Base-by-base conservation (phyloP, 1,140 invertebrate species). In the Zaprionus africanus region DNA sequence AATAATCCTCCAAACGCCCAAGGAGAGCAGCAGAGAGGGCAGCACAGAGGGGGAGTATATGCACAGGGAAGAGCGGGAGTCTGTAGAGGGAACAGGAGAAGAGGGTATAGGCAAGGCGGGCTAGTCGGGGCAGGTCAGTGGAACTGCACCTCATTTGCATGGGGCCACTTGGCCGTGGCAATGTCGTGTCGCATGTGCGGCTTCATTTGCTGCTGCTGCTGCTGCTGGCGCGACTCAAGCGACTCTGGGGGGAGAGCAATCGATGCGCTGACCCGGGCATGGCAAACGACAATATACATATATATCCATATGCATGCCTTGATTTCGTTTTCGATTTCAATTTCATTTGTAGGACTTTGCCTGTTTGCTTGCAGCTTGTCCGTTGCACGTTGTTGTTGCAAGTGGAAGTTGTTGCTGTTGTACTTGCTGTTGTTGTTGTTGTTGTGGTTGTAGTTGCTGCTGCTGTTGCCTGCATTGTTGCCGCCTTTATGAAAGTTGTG, bases 261-360 rank as follows among this genome's bases (percentile, higher is more conserved):
- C 56, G 43, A 41, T 58, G 31, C 28, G 22, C 49, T 60, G 51
- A 68, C 49, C 51, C 59, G 36, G 51, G 19, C 19, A 51, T 4
- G 12, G 17, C 19, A 24, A 51, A 51, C 46, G n/a, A 22, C n/a
- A 22, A 13, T 11, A 19, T 22, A 24, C 46, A 24, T 51, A 19
- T 38, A 54, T 73, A 84, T 84, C 78, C 84, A 87, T 88, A 88
- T 87, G 83, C 83, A 88, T 87, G 83, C 79, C 63, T 81, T 88
- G 83, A 88, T 84, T 87, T 84, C 81, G 67, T 73, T 87, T 87
- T 88, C 84, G 82, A 87, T 87, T 87, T 87, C 84, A 79, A 79
- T 86, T 88, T 82, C 83, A 82, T 86, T 82, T 87, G 72, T 86
- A 66, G 66, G 76, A 79, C 66, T 86, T 76, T 41, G 79, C 24